Evolutionary conservation across 2,888 invertebrate species (phyloP).

Genomic region (Notodonta dromedarius): DNA sequence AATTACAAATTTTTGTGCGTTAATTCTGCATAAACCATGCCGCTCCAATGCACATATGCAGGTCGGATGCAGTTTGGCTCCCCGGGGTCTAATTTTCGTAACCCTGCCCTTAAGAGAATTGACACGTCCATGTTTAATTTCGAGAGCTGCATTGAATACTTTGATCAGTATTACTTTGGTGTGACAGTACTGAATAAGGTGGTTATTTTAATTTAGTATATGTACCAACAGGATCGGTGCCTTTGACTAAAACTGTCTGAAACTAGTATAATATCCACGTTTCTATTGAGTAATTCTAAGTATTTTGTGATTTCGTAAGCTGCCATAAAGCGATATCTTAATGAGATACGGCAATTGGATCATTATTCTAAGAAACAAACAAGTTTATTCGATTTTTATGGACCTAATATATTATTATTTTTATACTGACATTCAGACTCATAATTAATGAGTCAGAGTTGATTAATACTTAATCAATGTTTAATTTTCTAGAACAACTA

Average conservation of each 20-base stretch:
- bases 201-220: too few species aligned
- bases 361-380: neutral
- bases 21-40: conserved; percentile 22
- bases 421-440: too few species aligned
- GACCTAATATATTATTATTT: neutral
- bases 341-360: too few species aligned
- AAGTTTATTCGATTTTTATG: neutral
- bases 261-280: too few species aligned
- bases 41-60: conserved; percentile 69
- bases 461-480: too few species aligned
- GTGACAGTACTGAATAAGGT: conserved; percentile 24
- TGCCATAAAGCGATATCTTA: too few species aligned
- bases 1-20: conserved; percentile 5
- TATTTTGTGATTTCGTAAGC: too few species aligned
- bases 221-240: too few species aligned
- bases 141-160: conserved; percentile 28
- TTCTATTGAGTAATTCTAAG: too few species aligned
- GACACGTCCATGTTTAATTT: conserved; percentile 40
- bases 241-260: too few species aligned
- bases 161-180: conserved; percentile 40
- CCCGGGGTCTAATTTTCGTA: conserved; percentile 80
- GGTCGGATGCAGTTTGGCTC: conserved; percentile 74
- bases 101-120: conserved; percentile 69
- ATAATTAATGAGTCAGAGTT: too few species aligned
- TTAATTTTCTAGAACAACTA: neutral